A percentile compares a stretch with the other conserved stretches of the same genome.
Conservation (phyloP, 1,140 invertebrate species). For the Octopus bimaculoides region DNA sequence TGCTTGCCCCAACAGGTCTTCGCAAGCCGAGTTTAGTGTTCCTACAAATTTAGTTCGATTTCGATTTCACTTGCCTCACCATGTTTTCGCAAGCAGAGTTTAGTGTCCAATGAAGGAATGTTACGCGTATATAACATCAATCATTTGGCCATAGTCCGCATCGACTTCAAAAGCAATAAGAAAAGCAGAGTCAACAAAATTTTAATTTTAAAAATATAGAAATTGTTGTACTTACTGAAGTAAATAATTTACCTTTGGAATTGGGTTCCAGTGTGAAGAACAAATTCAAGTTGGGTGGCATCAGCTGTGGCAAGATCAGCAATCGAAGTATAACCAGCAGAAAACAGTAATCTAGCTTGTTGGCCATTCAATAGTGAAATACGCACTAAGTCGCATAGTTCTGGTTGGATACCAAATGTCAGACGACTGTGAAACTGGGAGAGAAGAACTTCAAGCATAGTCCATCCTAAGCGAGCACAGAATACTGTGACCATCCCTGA, state of each 20-base stretch:
- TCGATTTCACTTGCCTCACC: too few relatives aligned
- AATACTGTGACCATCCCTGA: conserved; percentile 89
- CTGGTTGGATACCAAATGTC: conserved; percentile 89
- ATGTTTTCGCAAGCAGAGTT: too few relatives aligned
- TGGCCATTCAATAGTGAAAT: conserved; percentile 80
- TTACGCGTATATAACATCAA: too few relatives aligned
- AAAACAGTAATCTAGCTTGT: conserved; percentile 79
- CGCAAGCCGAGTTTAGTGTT: too few relatives aligned
- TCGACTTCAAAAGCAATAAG: too few relatives aligned
- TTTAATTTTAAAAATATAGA: too few relatives aligned
- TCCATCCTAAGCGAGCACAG: conserved; percentile 90
- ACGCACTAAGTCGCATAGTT: conserved; percentile 87
- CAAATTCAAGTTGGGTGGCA: conserved; percentile 68
- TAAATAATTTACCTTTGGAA: conserved; percentile 63
- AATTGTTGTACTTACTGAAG: too few relatives aligned
- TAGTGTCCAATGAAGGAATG: too few relatives aligned
- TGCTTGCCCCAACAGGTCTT: too few relatives aligned
- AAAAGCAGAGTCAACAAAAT: too few relatives aligned
- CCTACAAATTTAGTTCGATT: too few relatives aligned
- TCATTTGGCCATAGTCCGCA: too few relatives aligned
- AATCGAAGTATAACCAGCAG: conserved; percentile 78
- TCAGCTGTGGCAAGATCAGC: conserved; percentile 75
- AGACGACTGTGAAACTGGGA: conserved; percentile 90
- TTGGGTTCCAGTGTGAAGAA: conserved; percentile 75
- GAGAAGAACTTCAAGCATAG: conserved; percentile 82